Conservation (phyloP, 2,888 invertebrate genomes). For the Phoenoteleia sp. region DNA sequence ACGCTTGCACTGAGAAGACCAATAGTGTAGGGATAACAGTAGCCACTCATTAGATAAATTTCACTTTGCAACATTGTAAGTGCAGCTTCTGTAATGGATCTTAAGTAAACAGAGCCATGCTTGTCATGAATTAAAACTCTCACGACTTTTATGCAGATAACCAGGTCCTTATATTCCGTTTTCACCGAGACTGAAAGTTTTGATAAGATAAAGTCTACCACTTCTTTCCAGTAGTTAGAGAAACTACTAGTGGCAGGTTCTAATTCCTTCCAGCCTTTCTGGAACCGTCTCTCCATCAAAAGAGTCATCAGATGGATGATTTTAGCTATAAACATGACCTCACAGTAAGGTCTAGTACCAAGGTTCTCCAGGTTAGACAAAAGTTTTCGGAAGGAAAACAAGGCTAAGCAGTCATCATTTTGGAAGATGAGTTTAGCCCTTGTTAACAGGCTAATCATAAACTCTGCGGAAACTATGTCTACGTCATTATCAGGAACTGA, state of each 20-base stretch:
- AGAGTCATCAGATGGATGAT: neutral
- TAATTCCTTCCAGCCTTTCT: neutral
- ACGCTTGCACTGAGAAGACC: neutral
- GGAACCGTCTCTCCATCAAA: neutral
- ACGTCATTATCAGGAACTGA: too few species aligned
- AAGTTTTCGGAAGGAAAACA: neutral
- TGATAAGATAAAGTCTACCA: neutral
- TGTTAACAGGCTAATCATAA: neutral
- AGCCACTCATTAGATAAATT: neutral
- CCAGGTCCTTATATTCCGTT: neutral
- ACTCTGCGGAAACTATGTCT: neutral
- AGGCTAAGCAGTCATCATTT: neutral
- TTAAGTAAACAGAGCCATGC: too few species aligned
- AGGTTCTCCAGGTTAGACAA: neutral
- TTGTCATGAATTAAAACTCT: neutral
- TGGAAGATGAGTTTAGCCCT: slow-evolving; percentile 8
- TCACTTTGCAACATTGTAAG: neutral
- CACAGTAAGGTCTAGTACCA: slow-evolving; percentile 22
- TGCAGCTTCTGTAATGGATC: neutral
- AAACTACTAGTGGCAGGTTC: too few species aligned
- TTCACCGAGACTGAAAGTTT: neutral
- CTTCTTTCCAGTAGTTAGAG: neutral
- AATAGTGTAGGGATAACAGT: neutral
- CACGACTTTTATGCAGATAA: neutral
- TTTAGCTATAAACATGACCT: neutral